These are phyloP conservation scores for Atopsyche davidsoni DNA, from an alignment of 1,140 invertebrate genomes.

Conservation along the genomic window DNA sequence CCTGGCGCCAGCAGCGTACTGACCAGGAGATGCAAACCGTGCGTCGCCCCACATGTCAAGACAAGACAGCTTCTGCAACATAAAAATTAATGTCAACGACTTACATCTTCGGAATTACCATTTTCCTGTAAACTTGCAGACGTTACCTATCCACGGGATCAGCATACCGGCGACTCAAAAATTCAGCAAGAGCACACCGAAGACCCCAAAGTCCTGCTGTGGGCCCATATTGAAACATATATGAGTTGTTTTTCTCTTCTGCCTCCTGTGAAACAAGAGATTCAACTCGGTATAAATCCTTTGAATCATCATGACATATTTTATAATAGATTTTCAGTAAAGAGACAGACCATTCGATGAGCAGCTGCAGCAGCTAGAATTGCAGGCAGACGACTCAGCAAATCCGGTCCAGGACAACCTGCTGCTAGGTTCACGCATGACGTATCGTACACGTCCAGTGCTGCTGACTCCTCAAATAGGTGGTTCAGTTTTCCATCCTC, in stretches of 20 bases:
- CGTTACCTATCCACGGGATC: constrained; percentile 40
- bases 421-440: constrained; percentile 46
- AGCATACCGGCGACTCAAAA: constrained; percentile 44
- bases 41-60: constrained; percentile 58
- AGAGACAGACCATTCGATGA: constrained; percentile 44
- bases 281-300: too few species aligned
- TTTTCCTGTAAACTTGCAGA: too few species aligned
- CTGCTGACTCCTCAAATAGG: constrained; percentile 44
- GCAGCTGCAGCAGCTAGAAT: constrained; percentile 44
- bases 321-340: not conserved
- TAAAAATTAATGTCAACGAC: too few species aligned
- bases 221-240: constrained; percentile 54
- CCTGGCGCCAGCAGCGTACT: constrained; percentile 52
- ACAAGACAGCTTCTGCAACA: constrained; percentile 52
- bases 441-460: constrained; percentile 48
- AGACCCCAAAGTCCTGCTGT: constrained; percentile 47
- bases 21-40: constrained; percentile 55
- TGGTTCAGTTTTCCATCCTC: constrained; percentile 37
- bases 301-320: too few species aligned
- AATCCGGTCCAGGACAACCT: constrained; percentile 51
- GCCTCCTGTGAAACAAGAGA: constrained; percentile 35
- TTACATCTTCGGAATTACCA: too few species aligned
- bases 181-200: constrained; percentile 47
- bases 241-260: constrained; percentile 44
- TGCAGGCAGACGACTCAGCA: constrained; percentile 43